A percentile compares a stretch with the other conserved stretches of the same genome.
Conservation (phyloP, 2,113 vertebrate species). For the Upupa epops region DNA sequence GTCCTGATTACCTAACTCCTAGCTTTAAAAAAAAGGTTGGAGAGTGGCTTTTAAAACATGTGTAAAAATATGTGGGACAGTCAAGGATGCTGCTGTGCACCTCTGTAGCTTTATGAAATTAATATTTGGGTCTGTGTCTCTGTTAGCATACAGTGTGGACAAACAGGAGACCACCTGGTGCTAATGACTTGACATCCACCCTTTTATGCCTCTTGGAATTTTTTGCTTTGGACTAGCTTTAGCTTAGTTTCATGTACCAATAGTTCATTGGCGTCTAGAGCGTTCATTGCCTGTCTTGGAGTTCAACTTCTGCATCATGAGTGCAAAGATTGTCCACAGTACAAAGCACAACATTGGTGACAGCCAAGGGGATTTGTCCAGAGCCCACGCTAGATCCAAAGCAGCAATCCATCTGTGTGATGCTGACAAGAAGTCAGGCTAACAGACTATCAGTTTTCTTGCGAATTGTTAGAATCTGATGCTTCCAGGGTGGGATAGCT, state of each 20-base stretch:
- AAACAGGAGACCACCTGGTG: background rate
- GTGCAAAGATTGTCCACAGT: background rate
- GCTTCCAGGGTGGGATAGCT: background rate
- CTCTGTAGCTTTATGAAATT: background rate
- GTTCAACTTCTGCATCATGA: background rate
- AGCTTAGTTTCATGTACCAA: background rate
- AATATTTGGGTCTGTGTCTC: background rate
- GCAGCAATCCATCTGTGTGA: background rate
- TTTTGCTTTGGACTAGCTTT: background rate
- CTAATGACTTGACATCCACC: background rate
- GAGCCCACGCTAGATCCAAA: background rate
- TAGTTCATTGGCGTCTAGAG: background rate
- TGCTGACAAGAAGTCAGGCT: background rate
- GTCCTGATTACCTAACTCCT: background rate
- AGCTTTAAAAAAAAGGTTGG: background rate
- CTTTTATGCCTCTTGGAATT: no score
- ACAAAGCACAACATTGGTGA: background rate
- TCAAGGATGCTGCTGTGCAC: background rate
- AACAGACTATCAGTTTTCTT: background rate
- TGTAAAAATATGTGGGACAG: background rate
- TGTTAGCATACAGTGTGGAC: background rate
- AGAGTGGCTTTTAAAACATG: background rate
- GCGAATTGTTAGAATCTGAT: background rate
- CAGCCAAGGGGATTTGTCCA: accelerated
- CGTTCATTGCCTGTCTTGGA: background rate